Base-by-base conservation (phyloP, 2,888 invertebrate species). In the Phengaris alcon region DNA sequence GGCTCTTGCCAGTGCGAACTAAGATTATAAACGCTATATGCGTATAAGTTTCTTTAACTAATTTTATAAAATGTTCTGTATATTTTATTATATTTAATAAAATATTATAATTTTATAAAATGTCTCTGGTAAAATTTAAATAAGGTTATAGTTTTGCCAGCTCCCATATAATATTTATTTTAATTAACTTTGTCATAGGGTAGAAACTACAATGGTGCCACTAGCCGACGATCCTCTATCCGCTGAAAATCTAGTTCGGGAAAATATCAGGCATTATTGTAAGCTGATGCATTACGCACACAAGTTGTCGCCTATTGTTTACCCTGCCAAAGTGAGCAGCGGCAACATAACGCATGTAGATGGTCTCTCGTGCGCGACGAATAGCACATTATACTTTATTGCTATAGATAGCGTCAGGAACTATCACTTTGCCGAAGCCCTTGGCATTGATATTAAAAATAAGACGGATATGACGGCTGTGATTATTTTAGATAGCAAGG, bases 391-490 rank as follows among this genome's bases (percentile, higher is more conserved):
- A 75, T 85, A 91, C 74, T 88, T 93, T 79, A 88, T 97, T 55
- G 96, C 96, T 0, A 94, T 98, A 80, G 97, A 98, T 84, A 96
- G 96, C 80, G 87, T 95, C 2, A 89, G 94, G 75, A 96, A 96
- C 83, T 95, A 95, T 80, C 95, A 96, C 82, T 96, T 97, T 84
- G 96, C 97, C 0, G 95, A 96, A 83, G 94, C 95, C 46, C 94
- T 97, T 6, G 97, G 97, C 3, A 94, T 97, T 44, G 95, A 97
- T 85, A 88, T 96, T 54, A 86, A 88, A 12, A 93, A 91, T 68
- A 91, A 86, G 77, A 93, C 89, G 77, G 95, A 96, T 82, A 95
- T 94, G 88, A 96, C 96, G 54, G 94, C 95, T 51, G 95, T 95
- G 69, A 94, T 97, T 75, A 96, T 97, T 82, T 88, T 97, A 79